A percentile compares a stretch with the other conserved stretches of the same genome.
phyloP scores from a whole-genome alignment of 2,888 invertebrate species.

The Cryptocephalus moraei region DNA sequence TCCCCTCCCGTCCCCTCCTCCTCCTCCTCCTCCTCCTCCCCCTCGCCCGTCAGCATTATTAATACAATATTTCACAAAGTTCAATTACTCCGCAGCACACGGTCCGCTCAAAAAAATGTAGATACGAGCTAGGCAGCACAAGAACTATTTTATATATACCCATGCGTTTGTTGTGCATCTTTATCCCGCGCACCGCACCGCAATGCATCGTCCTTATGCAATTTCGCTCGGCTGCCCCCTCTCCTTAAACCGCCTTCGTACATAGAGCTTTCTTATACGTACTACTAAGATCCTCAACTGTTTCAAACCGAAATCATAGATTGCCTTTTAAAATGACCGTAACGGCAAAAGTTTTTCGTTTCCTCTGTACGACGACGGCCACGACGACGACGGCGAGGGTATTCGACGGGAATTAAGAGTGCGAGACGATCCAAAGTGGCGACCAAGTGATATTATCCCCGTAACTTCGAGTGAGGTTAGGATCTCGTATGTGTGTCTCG shows the following conservation, averaged over 20 bases:
- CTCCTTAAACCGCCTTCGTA: constrained; percentile 23
- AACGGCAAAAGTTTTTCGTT: not conserved
- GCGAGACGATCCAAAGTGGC: too few species aligned
- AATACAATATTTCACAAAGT: constrained; percentile 21
- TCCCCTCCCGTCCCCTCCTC: not conserved
- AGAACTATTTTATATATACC: constrained; percentile 20
- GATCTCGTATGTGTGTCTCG: too few species aligned
- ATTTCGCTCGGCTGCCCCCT: constrained; percentile 18
- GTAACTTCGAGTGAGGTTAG: too few species aligned
- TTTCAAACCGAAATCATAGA: constrained; percentile 35
- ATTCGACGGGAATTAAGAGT: too few species aligned
- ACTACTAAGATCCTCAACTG: constrained; percentile 35
- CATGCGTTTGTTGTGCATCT: constrained; percentile 19
- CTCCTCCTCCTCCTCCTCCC: not conserved
- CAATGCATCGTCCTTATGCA: constrained; percentile 18
- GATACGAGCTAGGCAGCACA: constrained; percentile 20
- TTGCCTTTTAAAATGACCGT: constrained; percentile 27
- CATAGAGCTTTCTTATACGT: constrained; percentile 30
- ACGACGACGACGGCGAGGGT: too few species aligned
- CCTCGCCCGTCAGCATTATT: constrained; percentile 10
- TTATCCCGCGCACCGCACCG: constrained; percentile 16
- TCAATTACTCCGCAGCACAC: constrained; percentile 15
- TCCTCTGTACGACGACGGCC: too few species aligned
- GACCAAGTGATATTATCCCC: too few species aligned
- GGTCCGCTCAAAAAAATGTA: constrained; percentile 18